Evolutionary conservation across 2,797 vertebrate genomes (phyloP), one percentile per base, ranked within the genome.

Genomic region (Crax fasciolata): DNA sequence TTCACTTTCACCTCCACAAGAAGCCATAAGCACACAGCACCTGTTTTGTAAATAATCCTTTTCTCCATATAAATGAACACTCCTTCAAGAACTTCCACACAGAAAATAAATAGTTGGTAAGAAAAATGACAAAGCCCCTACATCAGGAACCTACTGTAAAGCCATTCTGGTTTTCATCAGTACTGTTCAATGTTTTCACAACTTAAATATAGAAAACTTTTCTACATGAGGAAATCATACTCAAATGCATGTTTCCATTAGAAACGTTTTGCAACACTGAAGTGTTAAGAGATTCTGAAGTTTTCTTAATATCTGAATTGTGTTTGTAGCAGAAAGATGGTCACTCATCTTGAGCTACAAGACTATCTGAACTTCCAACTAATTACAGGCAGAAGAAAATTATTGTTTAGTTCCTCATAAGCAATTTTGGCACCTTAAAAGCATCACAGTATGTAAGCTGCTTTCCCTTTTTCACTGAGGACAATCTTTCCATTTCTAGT

Each of bases 41-140:
- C 58, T 83, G 10, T 84, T 86, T 72, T 38, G 27, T 62, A 91
- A 89, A 74, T 71, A 92, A 91, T 72, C 38, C 39, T 77, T 84
- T 83, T 54, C 49, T 86, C 70, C 48, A 52, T 9, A 9, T 57
- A 93, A 89, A 93, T 39, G 6, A 86, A 52, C 17, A 44, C 21
- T 23, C 19, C 59, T 86, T 87, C 62, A 88, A 75, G 20, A 57
- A 84, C 48, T 84, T 87, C 39, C 20, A 28, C 3, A 41, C 8
- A 61, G 12, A 73, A 35, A 81, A 70, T 10, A 81, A 75, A 70
- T 25, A 49, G 15, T 30, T 44, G 8, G 1, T 16, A 55, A 93
- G 15, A 21, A 13, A 81, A 84, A 90, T 49, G 3, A 55, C 49
- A 86, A 73, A 81, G 15, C 6, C 7, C 17, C 27, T 65, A 5